These are phyloP conservation scores for Phyllotreta striolata DNA, from an alignment of 2,888 invertebrate genomes.

Conservation along the genomic window DNA sequence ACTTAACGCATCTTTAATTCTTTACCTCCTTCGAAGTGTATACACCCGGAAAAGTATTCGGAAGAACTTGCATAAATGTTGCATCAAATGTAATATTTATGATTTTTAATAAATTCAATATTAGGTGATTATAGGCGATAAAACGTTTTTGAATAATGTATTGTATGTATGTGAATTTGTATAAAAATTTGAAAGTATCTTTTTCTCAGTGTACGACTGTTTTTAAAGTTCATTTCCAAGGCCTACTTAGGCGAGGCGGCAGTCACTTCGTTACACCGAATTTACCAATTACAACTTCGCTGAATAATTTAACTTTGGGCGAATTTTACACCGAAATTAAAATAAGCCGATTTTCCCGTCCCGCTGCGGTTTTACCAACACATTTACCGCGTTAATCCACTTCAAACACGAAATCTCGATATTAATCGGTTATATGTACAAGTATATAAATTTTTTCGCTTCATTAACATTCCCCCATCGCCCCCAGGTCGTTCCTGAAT, in stretches of 20 bases:
- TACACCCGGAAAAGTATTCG: slow-evolving; percentile 20
- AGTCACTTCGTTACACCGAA: slow-evolving; percentile 49
- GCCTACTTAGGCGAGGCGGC: slow-evolving; percentile 42
- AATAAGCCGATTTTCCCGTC: slow-evolving; percentile 36
- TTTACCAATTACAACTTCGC: slow-evolving; percentile 51
- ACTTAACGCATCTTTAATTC: slow-evolving; percentile 61
- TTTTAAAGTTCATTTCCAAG: slow-evolving; percentile 27
- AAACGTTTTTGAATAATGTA: no score
- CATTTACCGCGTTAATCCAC: no score
- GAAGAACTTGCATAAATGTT: no score
- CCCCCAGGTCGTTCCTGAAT: background rate
- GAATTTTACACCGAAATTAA: slow-evolving; percentile 41
- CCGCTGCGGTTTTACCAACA: slow-evolving; percentile 22
- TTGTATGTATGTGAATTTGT: no score
- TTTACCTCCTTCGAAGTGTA: slow-evolving; percentile 21
- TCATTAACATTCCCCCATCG: background rate
- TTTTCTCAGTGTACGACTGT: slow-evolving; percentile 15
- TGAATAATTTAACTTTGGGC: slow-evolving; percentile 46
- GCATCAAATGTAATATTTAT: no score
- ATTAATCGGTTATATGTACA: no score
- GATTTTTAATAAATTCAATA: no score
- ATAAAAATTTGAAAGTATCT: background rate
- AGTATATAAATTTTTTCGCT: no score
- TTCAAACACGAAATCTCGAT: no score
- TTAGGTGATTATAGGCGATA: no score